Percentiles rank a stretch among this genome's conserved stretches.
These are phyloP conservation scores for Melanotaenia boesemani DNA, from an alignment of 2,797 vertebrate species.

Conservation along the genomic window DNA sequence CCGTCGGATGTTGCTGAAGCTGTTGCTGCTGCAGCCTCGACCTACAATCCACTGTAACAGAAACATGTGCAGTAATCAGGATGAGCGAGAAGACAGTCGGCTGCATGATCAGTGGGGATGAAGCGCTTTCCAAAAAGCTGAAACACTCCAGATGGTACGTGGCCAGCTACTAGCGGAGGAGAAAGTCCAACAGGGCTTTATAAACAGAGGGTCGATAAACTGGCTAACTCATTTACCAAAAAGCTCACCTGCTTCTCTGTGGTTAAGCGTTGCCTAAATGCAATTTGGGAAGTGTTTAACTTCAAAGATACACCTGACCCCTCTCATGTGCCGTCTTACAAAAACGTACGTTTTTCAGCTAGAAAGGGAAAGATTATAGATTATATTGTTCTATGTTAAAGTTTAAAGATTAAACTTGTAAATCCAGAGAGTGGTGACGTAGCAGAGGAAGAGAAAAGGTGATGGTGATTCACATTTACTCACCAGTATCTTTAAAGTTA, in stretches of 20 bases:
- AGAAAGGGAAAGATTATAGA: too few species aligned
- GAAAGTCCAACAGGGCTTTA: slow-evolving; percentile 80
- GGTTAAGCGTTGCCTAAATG: not conserved
- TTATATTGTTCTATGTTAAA: too few species aligned
- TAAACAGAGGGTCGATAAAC: slow-evolving; percentile 75
- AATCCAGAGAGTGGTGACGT: too few species aligned
- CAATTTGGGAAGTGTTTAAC: too few species aligned
- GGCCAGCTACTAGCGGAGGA: slow-evolving; percentile 66
- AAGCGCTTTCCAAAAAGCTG: slow-evolving; percentile 20
- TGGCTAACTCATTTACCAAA: slow-evolving; percentile 78
- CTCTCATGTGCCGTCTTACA: too few species aligned
- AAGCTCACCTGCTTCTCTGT: slow-evolving; percentile 33
- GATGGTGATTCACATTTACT: too few species aligned
- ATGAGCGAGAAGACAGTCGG: slow-evolving; percentile 76
- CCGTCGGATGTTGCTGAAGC: not conserved
- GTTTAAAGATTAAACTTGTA: too few species aligned
- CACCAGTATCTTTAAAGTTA: too few species aligned
- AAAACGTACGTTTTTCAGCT: too few species aligned
- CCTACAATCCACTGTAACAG: slow-evolving; percentile 53
- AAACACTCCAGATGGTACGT: slow-evolving; percentile 43
- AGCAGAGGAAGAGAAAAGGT: too few species aligned
- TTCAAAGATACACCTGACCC: not conserved
- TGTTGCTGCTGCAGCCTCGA: slow-evolving; percentile 23
- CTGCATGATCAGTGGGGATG: slow-evolving; percentile 71
- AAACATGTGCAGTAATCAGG: slow-evolving; percentile 72